A percentile compares a stretch with the other conserved stretches of the same genome.
phyloP scores from a whole-genome alignment of 2,797 vertebrate genomes.

The Loris lydekkerianus region DNA sequence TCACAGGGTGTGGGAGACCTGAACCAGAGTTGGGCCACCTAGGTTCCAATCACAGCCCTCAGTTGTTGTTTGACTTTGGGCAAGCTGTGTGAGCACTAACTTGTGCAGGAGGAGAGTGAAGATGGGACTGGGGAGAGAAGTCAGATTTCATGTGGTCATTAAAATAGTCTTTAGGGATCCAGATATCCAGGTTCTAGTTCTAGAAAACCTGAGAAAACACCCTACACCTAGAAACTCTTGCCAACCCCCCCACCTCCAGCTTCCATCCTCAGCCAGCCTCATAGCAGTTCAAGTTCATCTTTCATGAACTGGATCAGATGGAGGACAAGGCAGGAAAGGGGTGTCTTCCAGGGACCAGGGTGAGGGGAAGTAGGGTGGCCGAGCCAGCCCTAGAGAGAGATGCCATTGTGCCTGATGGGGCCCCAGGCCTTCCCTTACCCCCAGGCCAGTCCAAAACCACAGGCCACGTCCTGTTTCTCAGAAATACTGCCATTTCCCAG shows the following conservation, averaged over 20 bases:
- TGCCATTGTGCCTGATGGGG: conserved; percentile 47
- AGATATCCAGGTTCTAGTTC: not conserved
- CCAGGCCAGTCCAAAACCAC: conserved; percentile 63
- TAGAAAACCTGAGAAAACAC: not conserved
- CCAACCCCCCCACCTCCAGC: not conserved
- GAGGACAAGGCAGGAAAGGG: not conserved
- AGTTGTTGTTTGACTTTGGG: not conserved
- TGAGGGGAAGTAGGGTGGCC: not conserved
- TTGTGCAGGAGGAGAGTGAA: not conserved
- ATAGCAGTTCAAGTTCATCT: not conserved
- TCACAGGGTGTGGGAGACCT: not conserved
- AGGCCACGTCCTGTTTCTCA: conserved; percentile 74
- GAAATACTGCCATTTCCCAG: conserved; percentile 75
- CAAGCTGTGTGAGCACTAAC: not conserved
- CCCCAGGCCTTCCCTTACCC: conserved; percentile 70
- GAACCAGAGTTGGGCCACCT: not conserved
- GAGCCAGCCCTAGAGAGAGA: conserved; percentile 56
- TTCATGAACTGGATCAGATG: not conserved
- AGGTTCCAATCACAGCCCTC: not conserved
- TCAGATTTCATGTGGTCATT: not conserved
- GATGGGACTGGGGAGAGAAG: not conserved
- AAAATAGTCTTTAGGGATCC: not conserved
- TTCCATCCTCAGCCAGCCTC: not conserved
- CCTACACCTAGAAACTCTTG: not conserved
- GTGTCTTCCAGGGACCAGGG: conserved; percentile 9